Percentiles rank a stretch among this genome's conserved stretches.
Evolutionary conservation across 2,797 vertebrate genomes (phyloP).

Genomic region (Staurois parvus): DNA sequence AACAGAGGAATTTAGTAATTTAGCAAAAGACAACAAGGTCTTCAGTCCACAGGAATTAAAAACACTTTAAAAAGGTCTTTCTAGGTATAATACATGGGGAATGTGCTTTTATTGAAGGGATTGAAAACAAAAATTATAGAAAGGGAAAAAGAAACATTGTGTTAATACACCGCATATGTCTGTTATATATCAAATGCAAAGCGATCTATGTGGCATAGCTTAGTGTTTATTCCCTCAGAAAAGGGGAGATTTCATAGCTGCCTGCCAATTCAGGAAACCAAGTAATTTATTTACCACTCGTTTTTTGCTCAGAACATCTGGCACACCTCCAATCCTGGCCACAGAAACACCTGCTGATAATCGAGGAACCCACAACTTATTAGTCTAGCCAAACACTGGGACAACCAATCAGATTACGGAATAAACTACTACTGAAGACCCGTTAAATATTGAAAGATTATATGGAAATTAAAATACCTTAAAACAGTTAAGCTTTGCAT

Average conservation of each 20-base stretch:
- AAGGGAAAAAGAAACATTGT: background rate
- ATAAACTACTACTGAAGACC: too few species aligned
- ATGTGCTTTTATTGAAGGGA: too few species aligned
- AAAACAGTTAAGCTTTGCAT: too few species aligned
- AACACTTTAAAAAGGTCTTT: too few species aligned
- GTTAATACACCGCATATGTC: too few species aligned
- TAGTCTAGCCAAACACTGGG: background rate
- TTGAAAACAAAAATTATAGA: too few species aligned
- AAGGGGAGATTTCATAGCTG: slow-evolving; percentile 50
- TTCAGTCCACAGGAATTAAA: too few species aligned
- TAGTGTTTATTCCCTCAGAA: slow-evolving; percentile 14
- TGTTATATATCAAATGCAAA: background rate
- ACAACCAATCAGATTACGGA: background rate
- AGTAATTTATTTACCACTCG: slow-evolving; percentile 64
- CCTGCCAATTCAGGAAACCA: slow-evolving; percentile 61
- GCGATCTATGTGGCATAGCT: slow-evolving; percentile 3
- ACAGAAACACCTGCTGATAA: slow-evolving; percentile 62
- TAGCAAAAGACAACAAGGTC: too few species aligned
- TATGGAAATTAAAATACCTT: too few species aligned
- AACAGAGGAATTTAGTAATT: too few species aligned
- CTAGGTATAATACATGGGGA: too few species aligned
- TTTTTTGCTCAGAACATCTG: slow-evolving; percentile 61
- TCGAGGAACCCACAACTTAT: slow-evolving; percentile 56
- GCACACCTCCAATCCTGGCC: slow-evolving; percentile 61
- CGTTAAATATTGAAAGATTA: too few species aligned